Conservation (phyloP, 2,797 vertebrate genomes). For the Otus scops region DNA sequence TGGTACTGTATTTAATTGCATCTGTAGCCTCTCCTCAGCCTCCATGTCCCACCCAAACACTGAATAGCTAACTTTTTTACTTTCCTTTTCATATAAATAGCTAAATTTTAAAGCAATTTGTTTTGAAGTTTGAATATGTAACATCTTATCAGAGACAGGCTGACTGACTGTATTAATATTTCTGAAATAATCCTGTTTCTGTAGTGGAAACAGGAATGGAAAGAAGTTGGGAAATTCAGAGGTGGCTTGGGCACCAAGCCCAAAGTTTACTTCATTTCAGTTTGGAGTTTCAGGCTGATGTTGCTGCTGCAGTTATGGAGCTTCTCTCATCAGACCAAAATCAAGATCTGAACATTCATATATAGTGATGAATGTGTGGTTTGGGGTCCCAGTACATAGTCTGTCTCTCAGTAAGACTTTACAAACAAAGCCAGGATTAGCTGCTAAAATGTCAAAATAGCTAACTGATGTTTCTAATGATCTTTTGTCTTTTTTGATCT, state of each 20-base stretch:
- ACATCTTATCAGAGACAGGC: not conserved
- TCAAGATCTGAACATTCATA: not conserved
- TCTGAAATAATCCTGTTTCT: not conserved
- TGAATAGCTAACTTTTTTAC: not conserved
- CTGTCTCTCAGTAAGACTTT: not conserved
- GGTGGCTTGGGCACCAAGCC: not conserved
- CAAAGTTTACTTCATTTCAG: not conserved
- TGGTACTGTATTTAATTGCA: not conserved
- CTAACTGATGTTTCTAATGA: not conserved
- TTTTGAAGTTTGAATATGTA: not conserved
- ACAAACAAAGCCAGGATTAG: not conserved
- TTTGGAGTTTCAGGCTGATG: not conserved
- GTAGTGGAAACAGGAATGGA: not conserved
- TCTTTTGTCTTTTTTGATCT: not conserved
- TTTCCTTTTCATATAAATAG: not conserved
- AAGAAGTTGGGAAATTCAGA: not conserved
- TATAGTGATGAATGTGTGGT: accelerated
- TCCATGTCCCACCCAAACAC: not conserved
- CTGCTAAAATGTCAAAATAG: not conserved
- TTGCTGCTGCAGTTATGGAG: not conserved
- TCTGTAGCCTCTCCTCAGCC: not conserved
- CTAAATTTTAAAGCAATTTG: not conserved
- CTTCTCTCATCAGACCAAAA: not conserved
- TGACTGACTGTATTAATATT: not conserved
- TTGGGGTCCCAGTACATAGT: not conserved